These are phyloP conservation scores for Triplophysa yarkandensis DNA, from an alignment of 2,797 vertebrate species.

Conservation along the genomic window DNA sequence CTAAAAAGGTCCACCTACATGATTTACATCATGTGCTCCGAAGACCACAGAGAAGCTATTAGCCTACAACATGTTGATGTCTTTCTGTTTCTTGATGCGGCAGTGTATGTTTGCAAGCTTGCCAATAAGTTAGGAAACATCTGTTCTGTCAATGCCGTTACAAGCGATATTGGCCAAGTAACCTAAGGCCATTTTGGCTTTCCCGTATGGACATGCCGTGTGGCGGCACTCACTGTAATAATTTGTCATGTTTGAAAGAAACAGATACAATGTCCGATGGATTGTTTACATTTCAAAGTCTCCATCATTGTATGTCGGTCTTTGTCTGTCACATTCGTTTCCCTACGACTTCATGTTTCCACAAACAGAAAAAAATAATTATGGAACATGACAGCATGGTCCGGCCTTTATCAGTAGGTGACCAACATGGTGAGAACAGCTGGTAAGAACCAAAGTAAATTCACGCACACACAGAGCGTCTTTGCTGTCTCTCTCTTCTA, in stretches of 20 bases:
- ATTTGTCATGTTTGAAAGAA: not conserved
- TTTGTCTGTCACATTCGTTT: constrained; percentile 11
- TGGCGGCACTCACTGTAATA: constrained; percentile 42
- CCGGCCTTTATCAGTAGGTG: constrained; percentile 31
- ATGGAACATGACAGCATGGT: constrained; percentile 6
- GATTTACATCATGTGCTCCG: constrained; percentile 29
- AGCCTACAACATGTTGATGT: constrained; percentile 7
- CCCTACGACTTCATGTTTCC: constrained; percentile 17
- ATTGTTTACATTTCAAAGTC: not conserved
- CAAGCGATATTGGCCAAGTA: constrained; percentile 38
- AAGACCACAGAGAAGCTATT: constrained; percentile 16
- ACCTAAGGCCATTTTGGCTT: constrained; percentile 39
- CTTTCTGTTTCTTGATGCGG: constrained; percentile 18
- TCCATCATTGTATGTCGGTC: constrained; percentile 15
- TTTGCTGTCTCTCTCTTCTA: constrained; percentile 17
- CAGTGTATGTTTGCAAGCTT: constrained; percentile 12
- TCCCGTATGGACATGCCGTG: constrained; percentile 17
- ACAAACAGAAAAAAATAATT: constrained; percentile 5
- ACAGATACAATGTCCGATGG: not conserved
- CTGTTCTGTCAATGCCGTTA: constrained; percentile 50
- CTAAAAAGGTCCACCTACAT: not conserved
- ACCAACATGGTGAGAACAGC: constrained; percentile 33
- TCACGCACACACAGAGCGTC: not conserved
- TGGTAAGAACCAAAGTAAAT: constrained; percentile 26
- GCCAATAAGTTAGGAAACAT: constrained; percentile 43